These are phyloP conservation scores for Peromyscus melanophrys DNA, from an alignment of 2,797 vertebrate species.

Conservation along the genomic window DNA sequence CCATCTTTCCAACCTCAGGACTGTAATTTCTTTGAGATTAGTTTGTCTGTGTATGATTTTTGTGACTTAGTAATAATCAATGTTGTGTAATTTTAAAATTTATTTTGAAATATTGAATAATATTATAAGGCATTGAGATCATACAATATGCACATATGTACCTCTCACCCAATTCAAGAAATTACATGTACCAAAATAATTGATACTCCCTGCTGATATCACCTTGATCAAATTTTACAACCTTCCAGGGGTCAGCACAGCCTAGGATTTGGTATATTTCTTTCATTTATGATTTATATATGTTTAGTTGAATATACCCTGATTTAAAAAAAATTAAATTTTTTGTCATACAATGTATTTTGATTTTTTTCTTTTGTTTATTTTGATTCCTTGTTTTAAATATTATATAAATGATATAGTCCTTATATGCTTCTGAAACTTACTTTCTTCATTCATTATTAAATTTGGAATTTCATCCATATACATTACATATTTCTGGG, in stretches of 20 bases:
- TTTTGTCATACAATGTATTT: background rate
- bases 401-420: background rate
- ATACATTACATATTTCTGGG: background rate
- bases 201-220: background rate
- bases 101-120: slow-evolving; percentile 48
- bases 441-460: slow-evolving; percentile 46
- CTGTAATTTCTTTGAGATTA: slow-evolving; percentile 32
- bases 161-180: background rate
- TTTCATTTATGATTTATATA: slow-evolving; percentile 7
- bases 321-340: background rate
- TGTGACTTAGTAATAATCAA: background rate
- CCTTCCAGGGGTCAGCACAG: background rate
- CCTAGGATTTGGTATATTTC: background rate
- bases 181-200: background rate
- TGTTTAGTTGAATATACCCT: background rate
- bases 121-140: background rate
- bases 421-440: slow-evolving; percentile 16
- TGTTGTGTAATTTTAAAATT: background rate
- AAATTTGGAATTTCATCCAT: slow-evolving; percentile 50
- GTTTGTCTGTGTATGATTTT: slow-evolving; percentile 40
- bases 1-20: background rate
- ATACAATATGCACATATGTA: background rate
- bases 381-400: slow-evolving; percentile 55
- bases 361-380: background rate
- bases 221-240: slow-evolving; percentile 36